Evolutionary conservation across 1,140 invertebrate species (phyloP).

Genomic region (Phocides pigmalion): DNA sequence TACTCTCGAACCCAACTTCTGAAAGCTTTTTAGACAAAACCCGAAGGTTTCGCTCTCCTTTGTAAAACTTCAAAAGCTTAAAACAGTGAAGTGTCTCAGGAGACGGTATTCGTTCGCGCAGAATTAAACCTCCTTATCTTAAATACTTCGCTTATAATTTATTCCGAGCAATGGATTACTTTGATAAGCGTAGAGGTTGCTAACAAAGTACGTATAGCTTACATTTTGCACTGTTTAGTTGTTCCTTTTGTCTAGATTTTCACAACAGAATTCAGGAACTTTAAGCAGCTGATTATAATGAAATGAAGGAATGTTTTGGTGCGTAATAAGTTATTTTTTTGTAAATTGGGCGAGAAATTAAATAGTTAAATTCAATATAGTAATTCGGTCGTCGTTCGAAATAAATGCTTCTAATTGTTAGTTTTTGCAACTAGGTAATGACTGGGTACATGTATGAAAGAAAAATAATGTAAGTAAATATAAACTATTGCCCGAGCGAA

Average conservation of each 20-base stretch:
- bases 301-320: too few relatives aligned
- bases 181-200: conserved; percentile 36
- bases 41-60: conserved; percentile 42
- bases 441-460: too few relatives aligned
- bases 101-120: conserved; percentile 48
- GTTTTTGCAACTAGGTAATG: too few relatives aligned
- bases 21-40: conserved; percentile 38
- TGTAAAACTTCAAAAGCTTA: conserved; percentile 63
- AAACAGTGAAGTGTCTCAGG: conserved; percentile 59
- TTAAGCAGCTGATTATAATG: too few relatives aligned
- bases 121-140: conserved; percentile 56
- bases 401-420: too few relatives aligned
- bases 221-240: background rate
- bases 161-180: conserved; percentile 55
- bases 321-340: too few relatives aligned
- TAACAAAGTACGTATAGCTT: background rate
- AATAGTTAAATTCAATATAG: too few relatives aligned
- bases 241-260: background rate
- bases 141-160: conserved; percentile 53
- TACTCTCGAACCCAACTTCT: conserved; percentile 36
- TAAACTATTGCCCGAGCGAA: too few relatives aligned
- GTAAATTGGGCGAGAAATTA: too few relatives aligned
- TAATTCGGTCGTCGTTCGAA: too few relatives aligned
- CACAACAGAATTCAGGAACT: background rate
- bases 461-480: too few relatives aligned